Evolutionary conservation across 92 coral and sea anemone species (phyloP).

Genomic region (Pocillopora meandrina): DNA sequence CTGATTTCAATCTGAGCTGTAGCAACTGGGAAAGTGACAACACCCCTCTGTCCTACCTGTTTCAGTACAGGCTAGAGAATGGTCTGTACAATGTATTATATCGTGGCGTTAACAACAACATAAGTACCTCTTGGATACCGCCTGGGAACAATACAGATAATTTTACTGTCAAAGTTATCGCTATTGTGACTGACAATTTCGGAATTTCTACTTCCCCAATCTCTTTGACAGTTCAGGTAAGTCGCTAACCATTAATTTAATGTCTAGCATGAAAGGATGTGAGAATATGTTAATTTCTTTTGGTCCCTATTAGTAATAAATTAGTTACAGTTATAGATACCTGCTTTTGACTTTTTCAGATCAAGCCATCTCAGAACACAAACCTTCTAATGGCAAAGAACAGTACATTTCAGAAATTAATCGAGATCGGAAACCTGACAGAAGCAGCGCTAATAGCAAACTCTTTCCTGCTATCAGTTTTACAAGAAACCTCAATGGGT

Average conservation of each 20-base stretch:
- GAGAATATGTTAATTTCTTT: not conserved
- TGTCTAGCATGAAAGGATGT: not conserved
- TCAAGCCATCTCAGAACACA: too few species aligned
- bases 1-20: too few species aligned
- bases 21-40: not conserved
- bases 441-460: not conserved
- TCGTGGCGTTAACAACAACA: not conserved
- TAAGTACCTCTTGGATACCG: not conserved
- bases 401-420: not conserved
- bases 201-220: conserved; percentile 8
- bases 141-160: not conserved
- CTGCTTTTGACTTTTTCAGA: not conserved
- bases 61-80: not conserved
- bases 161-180: conserved; percentile 7
- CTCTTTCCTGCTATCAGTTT: not conserved
- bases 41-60: conserved; percentile 19
- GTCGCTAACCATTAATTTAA: not conserved
- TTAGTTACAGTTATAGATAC: not conserved
- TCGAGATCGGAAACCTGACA: too few species aligned
- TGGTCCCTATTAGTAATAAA: not conserved
- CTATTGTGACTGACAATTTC: not conserved
- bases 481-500: not conserved
- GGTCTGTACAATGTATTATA: conserved; percentile 18
- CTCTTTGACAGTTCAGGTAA: conserved; percentile 7
- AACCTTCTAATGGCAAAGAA: not conserved